Conservation (phyloP, 1,140 invertebrate genomes). For the Gonatopus flavifemur region DNA sequence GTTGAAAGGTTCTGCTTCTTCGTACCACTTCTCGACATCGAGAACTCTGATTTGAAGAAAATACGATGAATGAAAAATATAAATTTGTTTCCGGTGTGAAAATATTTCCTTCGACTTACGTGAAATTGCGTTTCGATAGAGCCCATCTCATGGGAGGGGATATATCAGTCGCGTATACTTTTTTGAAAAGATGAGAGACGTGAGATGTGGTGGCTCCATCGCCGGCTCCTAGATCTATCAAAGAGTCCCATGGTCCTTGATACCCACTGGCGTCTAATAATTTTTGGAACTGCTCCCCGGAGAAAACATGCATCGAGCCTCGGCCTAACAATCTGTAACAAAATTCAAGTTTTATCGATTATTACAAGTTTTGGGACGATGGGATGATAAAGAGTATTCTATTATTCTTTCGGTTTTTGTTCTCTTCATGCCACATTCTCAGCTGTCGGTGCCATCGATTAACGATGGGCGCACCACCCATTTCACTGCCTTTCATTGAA, state of each 20-base stretch:
- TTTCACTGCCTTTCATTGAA: conserved; percentile 51
- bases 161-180: conserved; percentile 84
- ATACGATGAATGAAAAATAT: no score
- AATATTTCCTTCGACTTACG: conserved; percentile 62
- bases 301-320: conserved; percentile 93
- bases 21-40: conserved; percentile 74
- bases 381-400: no score
- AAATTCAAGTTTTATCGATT: no score
- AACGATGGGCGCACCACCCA: conserved; percentile 54
- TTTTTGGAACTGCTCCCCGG: conserved; percentile 70
- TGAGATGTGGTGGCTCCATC: conserved; percentile 85
- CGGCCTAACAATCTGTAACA: conserved; percentile 74
- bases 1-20: conserved; percentile 65
- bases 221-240: conserved; percentile 89
- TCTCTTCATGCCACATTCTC: conserved; percentile 13
- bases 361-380: no score
- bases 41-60: conserved; percentile 65
- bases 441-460: conserved; percentile 50
- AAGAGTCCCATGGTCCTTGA: conserved; percentile 51
- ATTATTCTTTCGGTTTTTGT: background rate
- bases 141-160: conserved; percentile 79
- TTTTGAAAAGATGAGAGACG: conserved; percentile 70
- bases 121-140: conserved; percentile 72
- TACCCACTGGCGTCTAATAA: conserved; percentile 62
- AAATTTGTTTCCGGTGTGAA: conserved; percentile 1